These are phyloP conservation scores for Drosophila melanocephala DNA, from an alignment of 2,888 invertebrate species.

Conservation along the genomic window DNA sequence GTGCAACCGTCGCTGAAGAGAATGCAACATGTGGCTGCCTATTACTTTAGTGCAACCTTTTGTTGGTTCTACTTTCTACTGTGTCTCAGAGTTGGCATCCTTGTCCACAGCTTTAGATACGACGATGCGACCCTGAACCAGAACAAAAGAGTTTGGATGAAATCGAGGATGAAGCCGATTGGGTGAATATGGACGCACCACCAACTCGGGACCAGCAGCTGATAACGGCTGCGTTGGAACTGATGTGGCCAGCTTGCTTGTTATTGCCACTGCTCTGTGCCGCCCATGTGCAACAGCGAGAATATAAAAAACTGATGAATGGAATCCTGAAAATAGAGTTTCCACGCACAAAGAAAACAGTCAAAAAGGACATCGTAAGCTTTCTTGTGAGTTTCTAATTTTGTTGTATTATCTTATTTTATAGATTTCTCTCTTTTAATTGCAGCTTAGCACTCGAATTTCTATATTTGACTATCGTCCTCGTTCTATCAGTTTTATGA, in stretches of 20 bases:
- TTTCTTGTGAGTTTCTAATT: constrained; percentile 40
- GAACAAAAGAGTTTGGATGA: constrained; percentile 20
- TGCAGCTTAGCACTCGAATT: constrained; percentile 37
- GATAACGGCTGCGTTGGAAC: background rate
- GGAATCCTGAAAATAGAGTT: constrained; percentile 34
- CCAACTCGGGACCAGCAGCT: background rate
- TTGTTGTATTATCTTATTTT: background rate
- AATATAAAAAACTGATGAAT: constrained; percentile 14
- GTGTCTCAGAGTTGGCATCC: constrained; percentile 13
- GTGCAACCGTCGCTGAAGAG: constrained; percentile 13
- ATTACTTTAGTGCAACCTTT: constrained; percentile 45
- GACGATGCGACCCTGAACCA: constrained; percentile 22
- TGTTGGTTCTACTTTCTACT: constrained; percentile 11
- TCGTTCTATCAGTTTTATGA: constrained; percentile 38
- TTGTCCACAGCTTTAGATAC: constrained; percentile 20
- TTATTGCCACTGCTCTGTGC: constrained; percentile 45
- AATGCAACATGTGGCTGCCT: constrained; percentile 42
- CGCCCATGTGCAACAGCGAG: constrained; percentile 44
- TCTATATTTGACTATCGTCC: constrained; percentile 24
- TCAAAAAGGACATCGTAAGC: constrained; percentile 30
- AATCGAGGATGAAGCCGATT: constrained; percentile 45
- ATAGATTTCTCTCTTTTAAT: background rate
- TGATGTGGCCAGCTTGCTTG: constrained; percentile 41
- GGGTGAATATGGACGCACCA: constrained; percentile 25
- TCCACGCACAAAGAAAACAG: background rate